phyloP scores from a whole-genome alignment of 2,113 vertebrate species.

The Leuciscus idus region DNA sequence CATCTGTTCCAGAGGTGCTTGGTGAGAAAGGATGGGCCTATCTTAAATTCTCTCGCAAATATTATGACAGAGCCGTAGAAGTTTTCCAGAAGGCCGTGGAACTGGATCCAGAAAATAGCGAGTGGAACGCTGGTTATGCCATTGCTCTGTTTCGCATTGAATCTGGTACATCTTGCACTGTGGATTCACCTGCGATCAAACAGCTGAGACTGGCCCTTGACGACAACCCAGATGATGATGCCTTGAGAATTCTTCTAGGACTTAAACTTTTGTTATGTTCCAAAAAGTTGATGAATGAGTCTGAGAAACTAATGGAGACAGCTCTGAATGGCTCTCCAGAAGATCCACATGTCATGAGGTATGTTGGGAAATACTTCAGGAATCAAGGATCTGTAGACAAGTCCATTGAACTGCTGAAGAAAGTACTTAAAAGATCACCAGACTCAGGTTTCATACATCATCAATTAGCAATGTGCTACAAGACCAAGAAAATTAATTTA shows the following conservation, averaged over 20 bases:
- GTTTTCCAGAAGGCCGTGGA: conserved; percentile 77
- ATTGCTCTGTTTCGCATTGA: conserved; percentile 65
- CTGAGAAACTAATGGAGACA: conserved; percentile 68
- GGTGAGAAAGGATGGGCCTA: conserved; percentile 79
- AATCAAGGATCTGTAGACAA: conserved; percentile 54
- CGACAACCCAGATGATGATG: conserved; percentile 67
- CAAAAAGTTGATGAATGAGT: conserved; percentile 58
- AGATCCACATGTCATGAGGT: conserved; percentile 71
- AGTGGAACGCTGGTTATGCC: conserved; percentile 76
- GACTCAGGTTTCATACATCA: conserved; percentile 73
- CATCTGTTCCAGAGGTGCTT: conserved; percentile 66
- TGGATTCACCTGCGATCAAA: conserved; percentile 44
- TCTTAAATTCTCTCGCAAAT: conserved; percentile 70
- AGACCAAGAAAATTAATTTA: conserved; percentile 30
- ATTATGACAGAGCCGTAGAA: conserved; percentile 69
- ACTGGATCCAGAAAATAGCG: conserved; percentile 72
- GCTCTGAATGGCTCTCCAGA: conserved; percentile 68
- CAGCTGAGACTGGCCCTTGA: conserved; percentile 67
- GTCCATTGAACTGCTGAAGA: conserved; percentile 69
- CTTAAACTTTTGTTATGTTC: conserved; percentile 68
- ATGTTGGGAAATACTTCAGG: conserved; percentile 79
- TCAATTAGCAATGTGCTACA: conserved; percentile 78
- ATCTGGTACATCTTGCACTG: rapidly evolving
- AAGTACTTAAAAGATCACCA: conserved; percentile 64
- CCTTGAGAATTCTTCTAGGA: conserved; percentile 71